phyloP scores from a whole-genome alignment of 2,888 invertebrate genomes.

The Diplazon laetatorius region DNA sequence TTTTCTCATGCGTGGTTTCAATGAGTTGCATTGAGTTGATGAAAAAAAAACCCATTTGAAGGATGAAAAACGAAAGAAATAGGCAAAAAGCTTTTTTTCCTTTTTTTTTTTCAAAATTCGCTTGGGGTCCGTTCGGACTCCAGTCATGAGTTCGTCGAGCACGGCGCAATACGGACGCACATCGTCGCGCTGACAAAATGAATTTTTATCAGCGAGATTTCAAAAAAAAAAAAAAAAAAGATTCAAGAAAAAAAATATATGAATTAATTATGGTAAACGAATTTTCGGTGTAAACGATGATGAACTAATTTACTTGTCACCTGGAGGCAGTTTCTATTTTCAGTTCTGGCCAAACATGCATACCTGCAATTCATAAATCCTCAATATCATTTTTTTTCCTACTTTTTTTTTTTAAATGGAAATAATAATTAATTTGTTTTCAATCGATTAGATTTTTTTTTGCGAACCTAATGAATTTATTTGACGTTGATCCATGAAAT shows the following conservation, averaged over 20 bases:
- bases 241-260: background rate
- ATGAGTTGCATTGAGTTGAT: too few relatives aligned
- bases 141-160: too few relatives aligned
- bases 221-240: background rate
- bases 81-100: too few relatives aligned
- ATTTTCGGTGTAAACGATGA: conserved; percentile 23
- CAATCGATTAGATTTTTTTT: too few relatives aligned
- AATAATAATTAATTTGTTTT: background rate
- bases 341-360: conserved; percentile 73
- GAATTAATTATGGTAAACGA: background rate
- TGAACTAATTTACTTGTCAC: conserved; percentile 68
- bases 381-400: conserved; percentile 57
- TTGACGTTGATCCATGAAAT: background rate
- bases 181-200: background rate
- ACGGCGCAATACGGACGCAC: conserved; percentile 1
- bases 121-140: too few relatives aligned
- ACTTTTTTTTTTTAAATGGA: too few relatives aligned
- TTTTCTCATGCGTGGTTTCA: too few relatives aligned
- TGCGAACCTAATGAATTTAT: too few relatives aligned
- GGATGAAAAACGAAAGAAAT: too few relatives aligned
- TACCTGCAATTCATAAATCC: conserved; percentile 75
- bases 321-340: conserved; percentile 71
- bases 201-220: background rate
- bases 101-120: too few relatives aligned
- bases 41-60: too few relatives aligned